Conservation (phyloP, 2,888 invertebrate species). For the Smittia aterrima region DNA sequence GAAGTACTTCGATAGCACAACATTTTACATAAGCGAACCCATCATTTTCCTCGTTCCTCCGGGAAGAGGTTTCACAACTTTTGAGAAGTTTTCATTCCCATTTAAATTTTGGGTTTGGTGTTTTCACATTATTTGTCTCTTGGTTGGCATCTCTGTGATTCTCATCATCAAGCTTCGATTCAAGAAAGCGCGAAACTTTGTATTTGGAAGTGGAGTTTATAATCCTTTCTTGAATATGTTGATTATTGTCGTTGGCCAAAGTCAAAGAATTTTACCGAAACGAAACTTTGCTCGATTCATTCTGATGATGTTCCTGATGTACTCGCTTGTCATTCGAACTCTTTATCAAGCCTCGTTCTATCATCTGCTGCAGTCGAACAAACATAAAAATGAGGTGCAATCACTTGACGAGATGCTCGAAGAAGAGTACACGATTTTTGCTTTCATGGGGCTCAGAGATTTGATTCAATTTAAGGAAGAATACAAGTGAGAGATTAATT, state of each 20-base stretch:
- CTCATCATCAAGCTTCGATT: too few species aligned
- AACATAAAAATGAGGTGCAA: neutral
- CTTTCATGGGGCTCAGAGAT: too few species aligned
- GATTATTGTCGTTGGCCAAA: neutral
- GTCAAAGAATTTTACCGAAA: neutral
- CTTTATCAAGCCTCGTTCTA: neutral
- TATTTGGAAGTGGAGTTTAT: neutral
- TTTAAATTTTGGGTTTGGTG: too few species aligned
- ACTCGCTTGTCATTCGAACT: slow-evolving; percentile 10
- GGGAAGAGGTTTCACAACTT: neutral
- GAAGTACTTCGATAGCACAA: slow-evolving; percentile 13
- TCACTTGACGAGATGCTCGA: slow-evolving; percentile 12
- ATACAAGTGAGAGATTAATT: too few species aligned
- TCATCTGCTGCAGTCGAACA: neutral
- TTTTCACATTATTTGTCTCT: too few species aligned
- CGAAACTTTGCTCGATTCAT: neutral
- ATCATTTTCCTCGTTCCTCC: slow-evolving; percentile 16
- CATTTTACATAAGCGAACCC: neutral
- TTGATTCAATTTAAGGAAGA: too few species aligned
- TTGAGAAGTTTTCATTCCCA: neutral
- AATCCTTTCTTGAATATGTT: slow-evolving; percentile 4
- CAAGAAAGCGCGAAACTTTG: neutral
- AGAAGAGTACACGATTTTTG: too few species aligned
- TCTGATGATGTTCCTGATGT: neutral
- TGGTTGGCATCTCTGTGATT: too few species aligned